Evolutionary conservation across 2,113 vertebrate genomes (phyloP).

Genomic region (Apaloderma vittatum): DNA sequence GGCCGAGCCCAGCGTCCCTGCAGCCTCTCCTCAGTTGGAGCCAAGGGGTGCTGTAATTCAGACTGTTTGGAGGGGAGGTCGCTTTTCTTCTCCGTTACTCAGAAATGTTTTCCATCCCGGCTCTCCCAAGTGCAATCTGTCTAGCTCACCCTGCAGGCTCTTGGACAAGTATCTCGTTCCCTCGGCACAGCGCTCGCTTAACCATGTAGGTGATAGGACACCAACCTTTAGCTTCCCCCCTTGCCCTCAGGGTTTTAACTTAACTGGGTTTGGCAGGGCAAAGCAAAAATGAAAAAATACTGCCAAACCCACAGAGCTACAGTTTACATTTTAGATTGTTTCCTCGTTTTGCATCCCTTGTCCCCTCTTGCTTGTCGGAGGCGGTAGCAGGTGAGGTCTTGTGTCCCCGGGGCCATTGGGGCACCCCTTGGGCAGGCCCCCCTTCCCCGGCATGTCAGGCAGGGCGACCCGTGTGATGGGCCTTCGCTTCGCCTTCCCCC

Average conservation of each 20-base stretch:
- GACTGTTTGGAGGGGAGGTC: background rate
- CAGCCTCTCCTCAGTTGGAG: background rate
- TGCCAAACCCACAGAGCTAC: background rate
- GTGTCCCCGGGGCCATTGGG: background rate
- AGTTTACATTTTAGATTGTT: background rate
- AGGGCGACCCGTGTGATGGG: fast-evolving
- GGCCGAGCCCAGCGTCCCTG: background rate
- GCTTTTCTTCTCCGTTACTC: background rate
- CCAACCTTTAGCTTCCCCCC: background rate
- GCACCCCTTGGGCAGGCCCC: background rate
- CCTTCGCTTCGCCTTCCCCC: background rate
- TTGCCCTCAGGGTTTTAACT: background rate
- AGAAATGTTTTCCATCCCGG: conserved; percentile 45
- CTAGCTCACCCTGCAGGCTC: background rate
- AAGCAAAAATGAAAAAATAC: background rate
- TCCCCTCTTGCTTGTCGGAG: background rate
- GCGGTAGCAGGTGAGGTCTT: background rate
- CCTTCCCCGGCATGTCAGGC: fast-evolving
- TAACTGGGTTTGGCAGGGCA: background rate
- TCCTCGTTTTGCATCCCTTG: background rate
- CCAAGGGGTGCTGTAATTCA: background rate
- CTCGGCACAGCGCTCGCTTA: background rate
- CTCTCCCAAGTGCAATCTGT: background rate
- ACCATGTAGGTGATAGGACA: background rate
- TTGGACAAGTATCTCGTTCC: background rate